A percentile compares a stretch with the other conserved stretches of the same genome.
Evolutionary conservation across 2,113 vertebrate species (phyloP).

Genomic region (Thermophis baileyi): DNA sequence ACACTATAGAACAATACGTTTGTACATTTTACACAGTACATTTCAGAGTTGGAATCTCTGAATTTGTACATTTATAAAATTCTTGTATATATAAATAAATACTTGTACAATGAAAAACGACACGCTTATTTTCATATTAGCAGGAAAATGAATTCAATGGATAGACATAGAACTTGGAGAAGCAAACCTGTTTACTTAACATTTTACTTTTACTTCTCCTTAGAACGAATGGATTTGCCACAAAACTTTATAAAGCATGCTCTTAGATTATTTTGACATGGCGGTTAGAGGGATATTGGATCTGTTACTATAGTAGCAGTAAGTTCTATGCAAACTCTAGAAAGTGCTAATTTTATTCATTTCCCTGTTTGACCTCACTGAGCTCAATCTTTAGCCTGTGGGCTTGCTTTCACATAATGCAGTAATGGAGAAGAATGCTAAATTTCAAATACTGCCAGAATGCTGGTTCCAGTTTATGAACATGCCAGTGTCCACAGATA

Average conservation of each 20-base stretch:
- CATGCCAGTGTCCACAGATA: neutral
- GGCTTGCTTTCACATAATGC: conserved; percentile 40
- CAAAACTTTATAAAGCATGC: conserved; percentile 40
- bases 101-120: neutral
- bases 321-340: conserved; percentile 57
- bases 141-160: neutral
- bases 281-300: conserved; percentile 27
- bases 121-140: conserved; percentile 28
- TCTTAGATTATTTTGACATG: conserved; percentile 44
- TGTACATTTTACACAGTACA: neutral
- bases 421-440: conserved; percentile 38
- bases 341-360: conserved; percentile 49
- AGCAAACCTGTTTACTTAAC: conserved; percentile 33
- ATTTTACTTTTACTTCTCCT: conserved; percentile 1
- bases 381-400: conserved; percentile 56
- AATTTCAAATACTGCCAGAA: conserved; percentile 42
- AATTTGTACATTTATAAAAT: neutral
- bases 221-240: neutral
- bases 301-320: conserved; percentile 51
- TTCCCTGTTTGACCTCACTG: conserved; percentile 44
- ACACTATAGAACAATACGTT: neutral
- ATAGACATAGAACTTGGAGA: conserved; percentile 42
- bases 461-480: conserved; percentile 41
- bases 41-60: neutral
- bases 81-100: conserved; percentile 7